Evolutionary conservation across 2,113 vertebrate genomes (phyloP).

Genomic region (Gambusia affinis): DNA sequence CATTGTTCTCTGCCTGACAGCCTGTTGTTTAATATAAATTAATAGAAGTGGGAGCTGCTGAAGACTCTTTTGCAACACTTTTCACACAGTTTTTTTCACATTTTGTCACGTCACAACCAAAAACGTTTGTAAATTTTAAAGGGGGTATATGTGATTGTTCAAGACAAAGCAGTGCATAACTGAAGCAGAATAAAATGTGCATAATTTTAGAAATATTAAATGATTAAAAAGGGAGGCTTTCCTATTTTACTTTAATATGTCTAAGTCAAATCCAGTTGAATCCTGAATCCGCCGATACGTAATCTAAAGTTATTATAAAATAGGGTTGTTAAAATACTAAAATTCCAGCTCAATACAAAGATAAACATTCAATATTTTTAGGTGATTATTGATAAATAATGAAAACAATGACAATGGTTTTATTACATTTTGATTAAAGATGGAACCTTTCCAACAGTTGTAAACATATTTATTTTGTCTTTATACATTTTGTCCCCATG

Average conservation of each 20-base stretch:
- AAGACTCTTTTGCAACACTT: conserved; percentile 1
- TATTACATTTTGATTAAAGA: no score
- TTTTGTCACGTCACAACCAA: not conserved
- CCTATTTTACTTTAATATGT: not conserved
- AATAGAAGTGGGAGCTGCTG: not conserved
- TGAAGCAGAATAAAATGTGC: not conserved
- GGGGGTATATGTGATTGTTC: not conserved
- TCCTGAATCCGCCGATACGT: not conserved
- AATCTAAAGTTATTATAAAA: not conserved
- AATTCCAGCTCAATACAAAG: no score
- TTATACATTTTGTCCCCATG: not conserved
- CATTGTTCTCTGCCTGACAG: not conserved
- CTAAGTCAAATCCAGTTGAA: not conserved
- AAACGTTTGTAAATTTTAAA: not conserved
- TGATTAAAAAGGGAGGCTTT: not conserved
- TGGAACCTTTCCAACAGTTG: no score
- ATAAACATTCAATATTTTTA: no score
- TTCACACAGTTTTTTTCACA: not conserved
- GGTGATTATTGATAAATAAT: no score
- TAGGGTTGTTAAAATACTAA: no score
- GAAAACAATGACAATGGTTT: no score
- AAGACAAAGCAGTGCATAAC: not conserved
- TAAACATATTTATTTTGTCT: no score
- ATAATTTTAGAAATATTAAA: not conserved
- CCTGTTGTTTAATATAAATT: not conserved